phyloP scores from a whole-genome alignment of 2,888 invertebrate genomes.

The Torymus aiolomorphi region DNA sequence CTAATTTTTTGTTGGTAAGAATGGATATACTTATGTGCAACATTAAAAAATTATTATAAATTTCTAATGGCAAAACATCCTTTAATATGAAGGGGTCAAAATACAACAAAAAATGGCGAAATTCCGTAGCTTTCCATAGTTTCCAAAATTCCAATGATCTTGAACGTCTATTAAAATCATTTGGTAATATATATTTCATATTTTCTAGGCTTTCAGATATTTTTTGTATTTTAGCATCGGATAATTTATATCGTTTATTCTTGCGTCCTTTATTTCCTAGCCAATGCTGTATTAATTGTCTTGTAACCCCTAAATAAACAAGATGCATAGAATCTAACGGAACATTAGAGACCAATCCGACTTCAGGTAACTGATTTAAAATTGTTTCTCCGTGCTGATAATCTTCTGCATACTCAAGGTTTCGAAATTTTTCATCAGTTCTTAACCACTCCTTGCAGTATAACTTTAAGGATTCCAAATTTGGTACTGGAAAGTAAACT shows the following conservation, averaged over 20 bases:
- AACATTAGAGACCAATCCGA: constrained; percentile 49
- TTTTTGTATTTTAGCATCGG: constrained; percentile 6
- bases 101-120: constrained; percentile 32
- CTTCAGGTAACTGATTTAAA: constrained; percentile 40
- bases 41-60: constrained; percentile 27
- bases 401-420: constrained; percentile 25
- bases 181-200: constrained; percentile 20
- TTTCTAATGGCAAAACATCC: background rate
- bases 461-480: no score
- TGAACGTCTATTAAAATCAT: constrained; percentile 57
- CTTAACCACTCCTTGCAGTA: constrained; percentile 1
- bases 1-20: background rate
- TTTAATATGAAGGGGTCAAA: constrained; percentile 21
- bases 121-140: constrained; percentile 33
- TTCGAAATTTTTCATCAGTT: constrained; percentile 22
- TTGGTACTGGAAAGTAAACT: background rate
- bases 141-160: constrained; percentile 53
- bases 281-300: no score
- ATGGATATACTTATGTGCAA: constrained; percentile 11
- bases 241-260: constrained; percentile 13
- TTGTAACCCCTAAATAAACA: constrained; percentile 37
- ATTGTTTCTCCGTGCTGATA: constrained; percentile 33
- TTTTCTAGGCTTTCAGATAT: constrained; percentile 15
- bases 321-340: constrained; percentile 48
- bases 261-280: constrained; percentile 27